Conservation (phyloP, 2,888 invertebrate species). For the Bhutanitis thaidina region DNA sequence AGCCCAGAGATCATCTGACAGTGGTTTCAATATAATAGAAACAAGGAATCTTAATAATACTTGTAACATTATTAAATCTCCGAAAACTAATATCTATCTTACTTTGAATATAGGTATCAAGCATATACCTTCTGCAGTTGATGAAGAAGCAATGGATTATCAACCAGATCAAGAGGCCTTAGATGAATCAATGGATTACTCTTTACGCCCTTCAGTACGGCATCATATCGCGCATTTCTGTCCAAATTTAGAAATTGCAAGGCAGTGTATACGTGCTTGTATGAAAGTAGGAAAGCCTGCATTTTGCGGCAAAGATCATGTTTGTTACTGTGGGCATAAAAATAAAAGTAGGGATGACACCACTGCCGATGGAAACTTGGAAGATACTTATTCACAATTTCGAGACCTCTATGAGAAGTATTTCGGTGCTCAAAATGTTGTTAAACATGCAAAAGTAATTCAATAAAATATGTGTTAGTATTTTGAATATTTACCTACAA, state of each 20-base stretch:
- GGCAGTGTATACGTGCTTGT: conserved; percentile 54
- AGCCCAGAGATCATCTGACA: too few relatives aligned
- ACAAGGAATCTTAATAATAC: too few relatives aligned
- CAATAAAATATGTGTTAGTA: neutral
- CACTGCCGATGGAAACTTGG: conserved; percentile 22
- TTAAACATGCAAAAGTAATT: neutral
- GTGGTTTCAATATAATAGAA: too few relatives aligned
- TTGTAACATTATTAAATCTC: too few relatives aligned
- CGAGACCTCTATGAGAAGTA: conserved; percentile 57
- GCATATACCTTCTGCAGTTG: too few relatives aligned
- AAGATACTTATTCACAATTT: conserved; percentile 37
- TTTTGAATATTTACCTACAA: too few relatives aligned
- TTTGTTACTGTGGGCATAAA: conserved; percentile 63
- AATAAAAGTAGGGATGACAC: conserved; percentile 28
- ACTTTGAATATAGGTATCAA: too few relatives aligned
- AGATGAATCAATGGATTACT: neutral
- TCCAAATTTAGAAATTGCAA: conserved; percentile 48
- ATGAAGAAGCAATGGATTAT: neutral
- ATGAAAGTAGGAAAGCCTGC: conserved; percentile 53
- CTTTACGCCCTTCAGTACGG: conserved; percentile 33
- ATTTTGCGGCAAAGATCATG: conserved; percentile 66
- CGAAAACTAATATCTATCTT: too few relatives aligned
- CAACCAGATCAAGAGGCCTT: neutral
- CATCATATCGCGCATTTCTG: conserved; percentile 72
- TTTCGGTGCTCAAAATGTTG: conserved; percentile 36